Conservation (phyloP, 2,113 vertebrate species). For the Henicopernis longicauda region DNA sequence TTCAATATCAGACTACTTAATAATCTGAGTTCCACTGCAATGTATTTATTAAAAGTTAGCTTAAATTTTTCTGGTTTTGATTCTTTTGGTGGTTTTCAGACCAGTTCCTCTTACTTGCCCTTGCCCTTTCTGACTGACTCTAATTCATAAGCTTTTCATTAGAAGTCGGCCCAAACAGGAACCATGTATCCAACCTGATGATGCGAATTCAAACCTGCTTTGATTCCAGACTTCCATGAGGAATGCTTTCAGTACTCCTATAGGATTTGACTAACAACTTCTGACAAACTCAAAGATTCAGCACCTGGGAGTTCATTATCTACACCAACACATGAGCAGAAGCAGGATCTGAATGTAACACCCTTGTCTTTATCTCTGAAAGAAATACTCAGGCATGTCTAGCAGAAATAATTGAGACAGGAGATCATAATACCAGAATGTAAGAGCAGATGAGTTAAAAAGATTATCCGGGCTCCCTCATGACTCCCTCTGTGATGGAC, state of each 20-base stretch:
- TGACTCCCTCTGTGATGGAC: conserved; percentile 35
- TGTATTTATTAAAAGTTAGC: not conserved
- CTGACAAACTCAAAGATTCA: conserved; percentile 56
- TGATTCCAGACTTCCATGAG: conserved; percentile 48
- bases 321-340: conserved; percentile 14
- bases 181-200: not conserved
- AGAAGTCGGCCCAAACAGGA: conserved; percentile 1
- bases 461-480: conserved; percentile 41
- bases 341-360: conserved; percentile 25
- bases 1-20: not conserved
- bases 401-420: conserved; percentile 65
- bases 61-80: not conserved
- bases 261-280: conserved; percentile 58
- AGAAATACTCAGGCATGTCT: conserved; percentile 53
- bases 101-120: not conserved
- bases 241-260: conserved; percentile 49
- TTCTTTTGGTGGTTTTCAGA: not conserved
- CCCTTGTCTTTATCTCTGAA: conserved; percentile 51
- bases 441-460: conserved; percentile 13
- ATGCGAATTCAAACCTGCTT: conserved; percentile 61
- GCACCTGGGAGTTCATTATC: conserved; percentile 60
- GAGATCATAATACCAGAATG: conserved; percentile 24
- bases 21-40: not conserved
- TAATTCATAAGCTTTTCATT: not conserved
- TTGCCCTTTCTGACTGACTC: not conserved